Evolutionary conservation across 2,113 vertebrate genomes (phyloP).

Genomic region (Apistogramma diplotaenia): DNA sequence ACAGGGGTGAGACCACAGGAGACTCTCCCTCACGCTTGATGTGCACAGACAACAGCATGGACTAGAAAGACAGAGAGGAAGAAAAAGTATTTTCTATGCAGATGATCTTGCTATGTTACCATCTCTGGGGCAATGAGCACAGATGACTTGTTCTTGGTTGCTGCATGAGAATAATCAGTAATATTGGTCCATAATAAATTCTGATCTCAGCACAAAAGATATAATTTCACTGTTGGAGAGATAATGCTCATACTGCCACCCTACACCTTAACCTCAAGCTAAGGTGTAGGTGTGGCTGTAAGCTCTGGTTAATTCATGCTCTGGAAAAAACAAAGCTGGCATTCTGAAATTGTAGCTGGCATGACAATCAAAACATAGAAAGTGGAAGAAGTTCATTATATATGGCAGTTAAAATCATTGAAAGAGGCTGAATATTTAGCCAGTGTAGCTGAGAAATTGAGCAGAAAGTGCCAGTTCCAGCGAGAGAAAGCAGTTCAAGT

Average conservation of each 20-base stretch:
- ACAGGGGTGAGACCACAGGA: conserved; percentile 94
- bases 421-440: not conserved
- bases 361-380: not conserved
- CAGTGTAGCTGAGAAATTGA: not conserved
- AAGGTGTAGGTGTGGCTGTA: not conserved
- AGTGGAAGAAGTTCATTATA: not conserved
- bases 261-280: not conserved
- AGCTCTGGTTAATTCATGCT: not conserved
- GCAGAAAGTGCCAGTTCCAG: not conserved
- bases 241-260: too few species aligned
- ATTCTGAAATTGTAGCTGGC: not conserved
- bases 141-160: not conserved
- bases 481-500: not conserved
- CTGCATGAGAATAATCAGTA: conserved; percentile 7
- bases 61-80: conserved; percentile 75
- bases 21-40: conserved; percentile 99
- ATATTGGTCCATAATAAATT: not conserved
- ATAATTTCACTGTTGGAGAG: too few species aligned
- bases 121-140: not conserved
- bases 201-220: not conserved
- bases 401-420: not conserved
- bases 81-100: conserved; percentile 32
- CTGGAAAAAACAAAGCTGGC: too few species aligned
- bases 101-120: conserved; percentile 30
- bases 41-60: conserved; percentile 95